Evolutionary conservation across 2,113 vertebrate species (phyloP), one percentile per base, ranked within the genome.

Genomic region (Scatophagus argus): DNA sequence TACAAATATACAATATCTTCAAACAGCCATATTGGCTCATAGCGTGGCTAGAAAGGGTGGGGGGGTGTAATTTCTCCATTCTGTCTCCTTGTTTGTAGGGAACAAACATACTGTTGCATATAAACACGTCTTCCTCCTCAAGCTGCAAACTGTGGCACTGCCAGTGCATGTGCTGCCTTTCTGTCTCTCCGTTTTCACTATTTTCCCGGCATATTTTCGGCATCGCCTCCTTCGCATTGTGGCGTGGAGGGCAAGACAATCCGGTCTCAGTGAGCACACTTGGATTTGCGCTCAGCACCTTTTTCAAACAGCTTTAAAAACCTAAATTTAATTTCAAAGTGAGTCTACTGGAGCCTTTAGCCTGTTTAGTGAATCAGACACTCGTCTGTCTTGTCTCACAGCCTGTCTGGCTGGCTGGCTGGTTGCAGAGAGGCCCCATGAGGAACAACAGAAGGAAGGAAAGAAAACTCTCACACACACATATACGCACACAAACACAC

Each of bases 391-490:
- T 91, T 86, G 89, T 91, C 91, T 91, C 79, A 69, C 85, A 90
- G 91, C 70, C 85, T 61, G 75, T 67, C 77, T 79, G 79, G 69
- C 74, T 70, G 73, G 66, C 67, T 74, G 83, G 72, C 89, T 85
- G 82, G 62, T 77, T 88, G 80, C 79, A 73, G 70, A 88, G 89
- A 91, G 92, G 91, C 91, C 92, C 90, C 90, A 83, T 65, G 88
- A 92, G 91, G 87, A 89, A 88, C 88, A 89, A 90, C 86, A 92
- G 91, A 91, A 87, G 88, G 91, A 91, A 87, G 88, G 87, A 89
- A 88, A 87, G 87, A 88, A 88, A 91, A 85, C 83, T 88, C 61
- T 39, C 54, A 66, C 56, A 51, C 52, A 55, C 46, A 61, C 64
- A 54, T 47, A 85, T 51, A 60, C 54, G 43, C 56, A 64, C 41